Base-by-base conservation (phyloP, 2,888 invertebrate genomes). In the Scaeva pyrastri region DNA sequence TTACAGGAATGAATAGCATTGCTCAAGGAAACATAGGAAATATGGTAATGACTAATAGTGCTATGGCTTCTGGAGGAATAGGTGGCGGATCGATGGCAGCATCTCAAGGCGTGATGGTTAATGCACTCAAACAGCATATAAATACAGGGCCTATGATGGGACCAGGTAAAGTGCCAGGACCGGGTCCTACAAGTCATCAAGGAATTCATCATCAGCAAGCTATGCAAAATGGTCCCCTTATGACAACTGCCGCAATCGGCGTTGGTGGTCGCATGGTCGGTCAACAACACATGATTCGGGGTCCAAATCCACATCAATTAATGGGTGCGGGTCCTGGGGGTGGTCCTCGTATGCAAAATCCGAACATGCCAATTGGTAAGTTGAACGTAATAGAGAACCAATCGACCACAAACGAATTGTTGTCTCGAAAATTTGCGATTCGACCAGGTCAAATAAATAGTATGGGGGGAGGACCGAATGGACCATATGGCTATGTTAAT, bases 21-120 rank as follows among this genome's bases (percentile, higher is more conserved):
- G 91, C 92, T 2, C 90, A 92, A 90, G 94, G 94, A 60, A 94
- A 94, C 88, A 92, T 93, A 72, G 93, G 94, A 60, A 96, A 96
- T 90, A 96, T 97, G 95, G 96, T 97, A 89, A 96, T 97, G 94
- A 96, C 96, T 26, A 97, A 96, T 90, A 96, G 95, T 90, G 95
- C 94, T 90, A 95, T 95, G 94, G 94, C 94, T 83, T 95, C 95
- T 90, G 94, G 94, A 87, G 93, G 93, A 56, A 88, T 88, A 84
- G 88, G 90, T 8, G 88, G 89, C 7, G 89, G 89, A 48, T 66
- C 88, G n/a, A 80, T 80, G 68, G 89, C 90, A 2, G 96, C 96
- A 94, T 94, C 95, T 80, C 95, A 95, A 66, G 95, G 96, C 73
- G 95, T 96, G 77, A 93, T 95, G 89, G 95, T 96, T 62, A 97